phyloP scores from a whole-genome alignment of 2,113 vertebrate genomes.

The Plotosus lineatus region DNA sequence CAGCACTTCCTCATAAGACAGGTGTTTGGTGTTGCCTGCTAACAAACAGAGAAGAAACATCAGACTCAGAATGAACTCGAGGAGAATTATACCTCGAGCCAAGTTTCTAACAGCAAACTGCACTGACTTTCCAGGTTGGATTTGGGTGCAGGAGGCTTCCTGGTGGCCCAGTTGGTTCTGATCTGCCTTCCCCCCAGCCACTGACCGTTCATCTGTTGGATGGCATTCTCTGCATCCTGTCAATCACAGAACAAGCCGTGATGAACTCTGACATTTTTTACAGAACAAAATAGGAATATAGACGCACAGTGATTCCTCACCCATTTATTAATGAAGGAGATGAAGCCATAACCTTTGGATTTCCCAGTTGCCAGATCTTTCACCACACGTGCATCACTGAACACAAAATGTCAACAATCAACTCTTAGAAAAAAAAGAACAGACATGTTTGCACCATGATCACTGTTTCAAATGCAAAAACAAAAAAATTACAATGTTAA shows the following conservation, averaged over 20 bases:
- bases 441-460: background rate
- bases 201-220: constrained; percentile 98
- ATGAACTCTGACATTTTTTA: background rate
- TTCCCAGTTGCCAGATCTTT: constrained; percentile 99
- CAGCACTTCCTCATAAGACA: constrained; percentile 94
- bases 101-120: background rate
- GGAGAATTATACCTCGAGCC: too few species aligned
- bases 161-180: constrained; percentile 97
- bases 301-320: constrained; percentile 71
- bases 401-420: too few species aligned
- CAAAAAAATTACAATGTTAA: too few species aligned
- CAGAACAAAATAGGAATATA: too few species aligned
- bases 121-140: constrained; percentile 87
- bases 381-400: constrained; percentile 92
- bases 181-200: constrained; percentile 98
- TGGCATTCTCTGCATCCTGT: constrained; percentile 95
- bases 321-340: constrained; percentile 99
- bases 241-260: background rate
- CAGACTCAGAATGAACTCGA: too few species aligned
- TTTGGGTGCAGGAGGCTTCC: constrained; percentile 96
- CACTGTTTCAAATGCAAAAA: too few species aligned
- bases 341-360: constrained; percentile 98
- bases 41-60: background rate
- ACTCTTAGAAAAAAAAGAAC: background rate
- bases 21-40: constrained; percentile 86